A percentile compares a stretch with the other conserved stretches of the same genome.
Evolutionary conservation across 2,113 vertebrate genomes (phyloP).

Genomic region (Taxidea taxus): DNA sequence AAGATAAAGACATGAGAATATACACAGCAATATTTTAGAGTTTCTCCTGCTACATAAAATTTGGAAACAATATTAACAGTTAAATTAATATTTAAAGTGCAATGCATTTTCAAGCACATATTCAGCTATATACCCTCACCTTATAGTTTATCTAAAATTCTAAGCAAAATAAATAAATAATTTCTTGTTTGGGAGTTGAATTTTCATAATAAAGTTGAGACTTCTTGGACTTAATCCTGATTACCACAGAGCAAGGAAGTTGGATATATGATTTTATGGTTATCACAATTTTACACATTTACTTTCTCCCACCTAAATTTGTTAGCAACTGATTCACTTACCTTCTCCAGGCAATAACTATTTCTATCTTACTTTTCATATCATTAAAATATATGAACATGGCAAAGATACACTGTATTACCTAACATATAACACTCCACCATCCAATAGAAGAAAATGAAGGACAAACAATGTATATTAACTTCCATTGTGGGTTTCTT

Average conservation of each 20-base stretch:
- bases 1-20: conserved; percentile 75
- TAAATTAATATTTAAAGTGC: background rate
- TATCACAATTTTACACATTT: background rate
- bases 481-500: background rate
- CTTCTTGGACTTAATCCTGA: background rate
- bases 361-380: background rate
- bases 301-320: background rate
- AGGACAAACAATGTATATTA: background rate
- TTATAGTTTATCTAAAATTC: background rate
- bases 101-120: background rate
- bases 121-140: background rate
- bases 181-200: background rate
- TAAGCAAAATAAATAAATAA: background rate
- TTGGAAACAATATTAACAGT: conserved; percentile 36
- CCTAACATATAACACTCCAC: background rate
- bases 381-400: background rate
- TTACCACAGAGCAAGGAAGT: background rate
- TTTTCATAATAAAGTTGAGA: background rate
- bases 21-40: conserved; percentile 40
- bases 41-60: background rate
- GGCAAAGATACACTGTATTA: background rate
- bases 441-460: background rate
- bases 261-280: background rate
- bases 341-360: background rate
- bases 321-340: background rate